Base-by-base conservation (phyloP, 2,797 vertebrate genomes). In the Enteromius anoplus region DNA sequence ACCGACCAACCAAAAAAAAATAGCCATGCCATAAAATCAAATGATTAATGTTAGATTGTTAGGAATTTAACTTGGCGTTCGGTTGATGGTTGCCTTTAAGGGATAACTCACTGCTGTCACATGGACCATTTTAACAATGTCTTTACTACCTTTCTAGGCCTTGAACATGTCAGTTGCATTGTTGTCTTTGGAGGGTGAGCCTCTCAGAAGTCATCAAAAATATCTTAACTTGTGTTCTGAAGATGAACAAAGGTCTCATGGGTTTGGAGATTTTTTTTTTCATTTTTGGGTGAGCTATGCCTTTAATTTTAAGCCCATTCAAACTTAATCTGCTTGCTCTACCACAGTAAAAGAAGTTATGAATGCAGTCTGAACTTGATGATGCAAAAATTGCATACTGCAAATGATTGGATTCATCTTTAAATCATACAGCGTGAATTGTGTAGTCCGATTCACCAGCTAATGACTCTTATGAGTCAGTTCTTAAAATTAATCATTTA, bases 1-100 rank as follows among this genome's bases (percentile, higher is more conserved):
- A 34, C 40, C 65, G n/a, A 75, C 32, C 37, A 77, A 75, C 32
- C 37, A 77, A 32, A 69, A 69, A 69, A 37, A 3, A 29, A 34
- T n/a, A 10, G 11, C 17, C 17, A 78, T n/a, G 29, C 47, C 49
- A 4, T 49, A 49, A 19, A 51, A 69, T 26, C 26, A 40, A 40
- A 45, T 2, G 21, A n/a, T 69, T 42, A 26, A 70, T 15, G 14
- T 26, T 70, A 45, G 37, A 45, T 26, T n/a, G 34, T n/a, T 23
- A 17, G 68, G 42, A 71, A 71, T 47, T 29, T 7, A 17, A 40
- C 23, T 40, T 5, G 21, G 32, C n/a, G 12, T 40, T 58, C 26
- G 26, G 26, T 12, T 6, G 5, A 40, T 23, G 17, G 5, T 34
- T 32, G 32, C 5, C 26, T 8, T 1, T 23, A 55, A 55, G 21